Base-by-base conservation (phyloP, 2,888 invertebrate species). In the Caenorhabditis sp. region DNA sequence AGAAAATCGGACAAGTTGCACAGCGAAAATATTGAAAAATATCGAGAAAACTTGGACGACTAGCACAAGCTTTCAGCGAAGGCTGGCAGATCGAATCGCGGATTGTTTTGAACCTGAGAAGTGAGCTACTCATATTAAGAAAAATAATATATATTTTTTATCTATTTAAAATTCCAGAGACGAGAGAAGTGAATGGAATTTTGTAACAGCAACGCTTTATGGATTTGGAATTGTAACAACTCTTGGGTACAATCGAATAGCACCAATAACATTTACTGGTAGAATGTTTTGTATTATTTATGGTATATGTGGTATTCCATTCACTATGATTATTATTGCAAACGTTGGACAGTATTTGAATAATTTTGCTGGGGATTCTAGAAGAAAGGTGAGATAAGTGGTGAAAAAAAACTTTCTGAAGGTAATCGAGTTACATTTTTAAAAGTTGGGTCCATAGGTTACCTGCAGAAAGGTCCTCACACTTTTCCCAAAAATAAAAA, bases 141-240 rank as follows among this genome's bases (percentile, higher is more conserved):
- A n/a, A n/a, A 54, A 31, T 23, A 23, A 12, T 20, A 26, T 26
- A 25, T 20, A 20, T 36, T 43, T 59, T n/a, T 54, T 14, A 54
- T 12, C 14, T 21, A 5, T 43, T 25, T 23, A 25, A 54, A 36
- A 21, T 23, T 63, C 26, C 53, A 75, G 78, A 61, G 80, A 80
- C 50, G 78, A 78, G 49, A 25, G 82, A 27, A 76, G 78, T 50
- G 81, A 85, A 63, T 87, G 86, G 86, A 79, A 81, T 17, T 81
- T 80, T 59, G 83, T 87, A 25, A 87, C 87, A 0, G 87, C 84
- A 1, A 87, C 86, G 12, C 72, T 87, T 43, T 87, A 83, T 67
- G 85, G 87, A n/a, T 87, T 87, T 62, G 87, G 87, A 12, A 84
- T 87, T 26, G 84, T 87, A 36, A 87, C 87, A 27, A 87, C 87